phyloP scores from a whole-genome alignment of 2,888 invertebrate genomes.

The Choreutis nemorana region DNA sequence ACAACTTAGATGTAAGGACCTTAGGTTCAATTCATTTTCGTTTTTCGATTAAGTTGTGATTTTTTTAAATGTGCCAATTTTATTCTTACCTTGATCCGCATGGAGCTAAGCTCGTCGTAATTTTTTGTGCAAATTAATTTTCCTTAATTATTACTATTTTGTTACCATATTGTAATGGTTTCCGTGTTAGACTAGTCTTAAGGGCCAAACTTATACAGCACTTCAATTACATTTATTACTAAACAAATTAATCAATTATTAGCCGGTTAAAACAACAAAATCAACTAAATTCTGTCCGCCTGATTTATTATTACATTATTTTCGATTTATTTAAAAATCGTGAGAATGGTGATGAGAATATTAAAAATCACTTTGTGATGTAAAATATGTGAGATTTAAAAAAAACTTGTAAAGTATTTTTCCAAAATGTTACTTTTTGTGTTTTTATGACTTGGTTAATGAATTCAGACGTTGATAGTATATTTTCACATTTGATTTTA shows the following conservation, averaged over 20 bases:
- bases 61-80: slow-evolving; percentile 62
- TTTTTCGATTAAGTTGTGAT: slow-evolving; percentile 57
- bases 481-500: slow-evolving; percentile 9
- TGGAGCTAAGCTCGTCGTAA: slow-evolving; percentile 54
- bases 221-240: too few relatives aligned
- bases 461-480: slow-evolving; percentile 37
- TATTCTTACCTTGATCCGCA: slow-evolving; percentile 51
- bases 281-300: slow-evolving; percentile 23
- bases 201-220: slow-evolving; percentile 38
- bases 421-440: slow-evolving; percentile 55
- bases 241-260: too few relatives aligned
- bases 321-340: too few relatives aligned
- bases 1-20: slow-evolving; percentile 36
- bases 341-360: too few relatives aligned
- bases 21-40: slow-evolving; percentile 41
- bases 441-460: slow-evolving; percentile 51
- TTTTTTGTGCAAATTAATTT: slow-evolving; percentile 25
- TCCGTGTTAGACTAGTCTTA: slow-evolving; percentile 56
- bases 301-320: too few relatives aligned
- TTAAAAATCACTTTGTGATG: slow-evolving; percentile 53
- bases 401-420: slow-evolving; percentile 60
- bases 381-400: slow-evolving; percentile 58
- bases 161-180: slow-evolving; percentile 49
- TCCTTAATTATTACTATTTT: slow-evolving; percentile 35
- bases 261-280: too few relatives aligned